Conservation (phyloP, 1,140 invertebrate genomes). For the roundworm (Caenorhabditis elegans) region WBcel235 BX284605.5:9159501-9160000, state of each 20-base stretch:
- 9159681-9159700: conserved; percentile 1
- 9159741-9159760: conserved; percentile 46
- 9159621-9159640: neutral
- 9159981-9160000: conserved; percentile 38
- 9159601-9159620: no score
- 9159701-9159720: conserved; percentile 43
- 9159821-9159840: conserved; percentile 29
- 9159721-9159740: conserved; percentile 47
- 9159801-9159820: conserved; percentile 38
- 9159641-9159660: conserved; percentile 14
- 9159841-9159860: conserved; percentile 25
- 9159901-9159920: conserved; percentile 32
- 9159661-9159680: neutral
- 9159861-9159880: conserved; percentile 7
- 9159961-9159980: conserved; percentile 24
- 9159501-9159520: no score
- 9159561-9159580: no score
- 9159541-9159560: no score
- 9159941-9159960: conserved; percentile 5
- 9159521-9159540: no score
- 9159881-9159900: conserved; percentile 35
- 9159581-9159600: no score
- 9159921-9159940: conserved; percentile 36
- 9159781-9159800: conserved; percentile 26
- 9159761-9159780: conserved; percentile 34